phyloP scores from a whole-genome alignment of 2,113 vertebrate genomes.

The Phalacrocorax carbo region DNA sequence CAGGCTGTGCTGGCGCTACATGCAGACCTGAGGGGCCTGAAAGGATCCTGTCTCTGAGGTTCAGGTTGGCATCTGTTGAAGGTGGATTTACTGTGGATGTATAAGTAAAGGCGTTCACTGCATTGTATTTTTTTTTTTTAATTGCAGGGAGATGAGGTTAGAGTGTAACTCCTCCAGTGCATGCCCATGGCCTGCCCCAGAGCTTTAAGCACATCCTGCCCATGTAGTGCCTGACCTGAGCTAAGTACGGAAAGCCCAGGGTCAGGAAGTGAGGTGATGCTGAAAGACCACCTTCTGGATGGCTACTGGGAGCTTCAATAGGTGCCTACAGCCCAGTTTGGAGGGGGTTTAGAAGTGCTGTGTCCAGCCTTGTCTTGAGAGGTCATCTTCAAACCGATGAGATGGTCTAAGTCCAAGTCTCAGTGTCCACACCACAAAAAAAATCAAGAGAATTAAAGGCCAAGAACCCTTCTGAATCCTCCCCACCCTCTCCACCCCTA shows the following conservation, averaged over 20 bases:
- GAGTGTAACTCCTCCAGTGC: accelerated
- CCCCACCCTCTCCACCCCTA: not conserved
- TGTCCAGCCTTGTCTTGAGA: not conserved
- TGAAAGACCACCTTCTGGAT: not conserved
- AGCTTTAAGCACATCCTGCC: not conserved
- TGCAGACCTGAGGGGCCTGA: not conserved
- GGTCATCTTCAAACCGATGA: not conserved
- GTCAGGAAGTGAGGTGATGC: not conserved
- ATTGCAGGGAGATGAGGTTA: not conserved
- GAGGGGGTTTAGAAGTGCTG: not conserved
- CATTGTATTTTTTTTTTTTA: not conserved
- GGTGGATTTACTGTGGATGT: not conserved
- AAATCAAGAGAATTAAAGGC: not conserved
- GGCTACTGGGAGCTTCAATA: not conserved
- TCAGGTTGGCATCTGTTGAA: not conserved
- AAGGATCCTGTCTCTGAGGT: not conserved
- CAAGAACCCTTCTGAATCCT: not conserved
- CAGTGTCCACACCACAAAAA: not conserved
- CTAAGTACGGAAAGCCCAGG: not conserved
- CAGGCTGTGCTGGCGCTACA: not conserved
- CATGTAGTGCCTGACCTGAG: not conserved
- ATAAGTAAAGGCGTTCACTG: not conserved
- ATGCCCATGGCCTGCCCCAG: not conserved
- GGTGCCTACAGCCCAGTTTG: not conserved
- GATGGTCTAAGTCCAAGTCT: not conserved